Evolutionary conservation across 2,113 vertebrate species (phyloP).

Genomic region (Pontoporia blainvillei): DNA sequence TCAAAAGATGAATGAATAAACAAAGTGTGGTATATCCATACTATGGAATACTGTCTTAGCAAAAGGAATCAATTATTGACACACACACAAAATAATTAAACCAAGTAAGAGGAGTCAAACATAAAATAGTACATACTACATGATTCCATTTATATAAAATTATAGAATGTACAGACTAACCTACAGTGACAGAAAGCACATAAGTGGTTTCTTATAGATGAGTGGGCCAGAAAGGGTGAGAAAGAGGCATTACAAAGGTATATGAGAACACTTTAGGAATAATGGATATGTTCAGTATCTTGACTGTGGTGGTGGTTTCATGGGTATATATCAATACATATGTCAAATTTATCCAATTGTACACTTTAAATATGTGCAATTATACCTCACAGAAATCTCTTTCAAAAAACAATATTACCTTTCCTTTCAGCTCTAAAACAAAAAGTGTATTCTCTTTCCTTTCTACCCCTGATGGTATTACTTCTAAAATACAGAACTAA

Average conservation of each 20-base stretch:
- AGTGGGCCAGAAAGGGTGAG: not conserved
- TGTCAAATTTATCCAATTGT: not conserved
- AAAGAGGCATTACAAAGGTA: not conserved
- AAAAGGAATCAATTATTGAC: not conserved
- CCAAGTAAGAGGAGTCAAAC: not conserved
- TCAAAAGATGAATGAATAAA: not conserved
- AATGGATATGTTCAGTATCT: not conserved
- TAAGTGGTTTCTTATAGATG: not conserved
- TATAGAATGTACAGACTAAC: not conserved
- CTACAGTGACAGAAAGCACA: not conserved
- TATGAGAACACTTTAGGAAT: not conserved
- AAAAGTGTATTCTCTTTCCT: constrained; percentile 1
- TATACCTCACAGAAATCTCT: constrained; percentile 2
- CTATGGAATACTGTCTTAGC: not conserved
- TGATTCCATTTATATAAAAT: not conserved
- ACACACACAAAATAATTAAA: not conserved
- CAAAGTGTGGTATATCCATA: not conserved
- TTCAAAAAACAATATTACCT: not conserved
- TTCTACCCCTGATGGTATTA: not conserved
- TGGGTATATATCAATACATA: not conserved
- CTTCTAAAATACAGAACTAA: not conserved
- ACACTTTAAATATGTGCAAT: not conserved
- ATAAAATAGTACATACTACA: not conserved
- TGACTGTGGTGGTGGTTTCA: not conserved
- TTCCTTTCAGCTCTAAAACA: constrained; percentile 13